These are phyloP conservation scores for Pseudococcus longispinus DNA, from an alignment of 2,888 invertebrate genomes.

Conservation along the genomic window DNA sequence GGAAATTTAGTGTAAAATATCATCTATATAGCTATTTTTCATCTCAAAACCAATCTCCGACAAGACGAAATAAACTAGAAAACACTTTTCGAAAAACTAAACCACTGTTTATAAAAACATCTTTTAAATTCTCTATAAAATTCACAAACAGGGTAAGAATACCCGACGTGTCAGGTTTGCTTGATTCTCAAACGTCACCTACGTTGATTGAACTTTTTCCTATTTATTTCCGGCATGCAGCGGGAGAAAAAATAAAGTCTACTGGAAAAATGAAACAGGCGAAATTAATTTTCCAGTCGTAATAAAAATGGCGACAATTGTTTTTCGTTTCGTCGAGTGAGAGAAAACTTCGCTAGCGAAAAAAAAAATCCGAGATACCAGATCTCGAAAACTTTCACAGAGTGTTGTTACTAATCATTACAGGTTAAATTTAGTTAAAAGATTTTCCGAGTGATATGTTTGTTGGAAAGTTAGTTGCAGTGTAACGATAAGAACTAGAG, in stretches of 20 bases:
- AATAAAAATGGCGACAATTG: not conserved
- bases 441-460: conserved; percentile 14
- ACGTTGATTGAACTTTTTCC: not conserved
- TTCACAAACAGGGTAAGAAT: too few species aligned
- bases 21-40: too few species aligned
- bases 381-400: not conserved
- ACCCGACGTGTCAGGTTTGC: too few species aligned
- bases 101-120: too few species aligned
- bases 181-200: not conserved
- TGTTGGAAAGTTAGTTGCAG: not conserved
- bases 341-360: not conserved
- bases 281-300: not conserved
- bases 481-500: not conserved
- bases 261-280: not conserved
- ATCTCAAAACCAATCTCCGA: too few species aligned
- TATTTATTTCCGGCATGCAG: not conserved
- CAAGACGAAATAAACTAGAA: too few species aligned
- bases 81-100: too few species aligned
- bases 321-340: not conserved
- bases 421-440: conserved; percentile 4
- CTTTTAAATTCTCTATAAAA: too few species aligned
- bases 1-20: too few species aligned
- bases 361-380: not conserved
- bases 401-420: conserved; percentile 21
- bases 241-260: not conserved